phyloP scores from a whole-genome alignment of 2,797 vertebrate genomes.

The Caiman crocodilus region DNA sequence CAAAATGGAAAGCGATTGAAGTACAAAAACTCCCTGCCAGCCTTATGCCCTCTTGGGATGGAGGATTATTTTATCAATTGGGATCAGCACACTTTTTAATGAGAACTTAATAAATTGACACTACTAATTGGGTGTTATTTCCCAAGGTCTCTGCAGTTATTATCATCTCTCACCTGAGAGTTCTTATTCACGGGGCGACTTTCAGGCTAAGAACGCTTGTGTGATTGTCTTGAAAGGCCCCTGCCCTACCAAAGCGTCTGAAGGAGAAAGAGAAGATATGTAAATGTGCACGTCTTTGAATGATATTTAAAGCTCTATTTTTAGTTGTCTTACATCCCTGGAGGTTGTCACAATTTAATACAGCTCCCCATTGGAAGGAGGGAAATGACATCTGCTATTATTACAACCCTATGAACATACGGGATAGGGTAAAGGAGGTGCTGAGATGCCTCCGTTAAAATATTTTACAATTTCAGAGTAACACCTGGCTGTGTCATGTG shows the following conservation, averaged over 20 bases:
- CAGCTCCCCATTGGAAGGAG: constrained; percentile 66
- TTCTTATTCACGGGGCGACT: neutral
- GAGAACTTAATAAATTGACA: constrained; percentile 32
- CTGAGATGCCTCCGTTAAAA: too few relatives aligned
- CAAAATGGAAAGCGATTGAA: constrained; percentile 37
- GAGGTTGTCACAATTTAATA: constrained; percentile 69
- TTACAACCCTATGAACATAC: constrained; percentile 48
- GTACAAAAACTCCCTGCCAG: constrained; percentile 21
- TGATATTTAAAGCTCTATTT: constrained; percentile 79
- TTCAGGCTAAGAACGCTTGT: neutral
- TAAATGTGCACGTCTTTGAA: constrained; percentile 55
- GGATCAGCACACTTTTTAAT: neutral
- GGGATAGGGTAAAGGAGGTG: neutral
- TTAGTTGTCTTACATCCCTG: constrained; percentile 78
- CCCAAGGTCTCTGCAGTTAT: constrained; percentile 35
- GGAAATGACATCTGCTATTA: constrained; percentile 77
- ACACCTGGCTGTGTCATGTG: neutral
- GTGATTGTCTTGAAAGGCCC: neutral
- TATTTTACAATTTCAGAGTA: neutral
- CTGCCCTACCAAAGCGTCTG: neutral
- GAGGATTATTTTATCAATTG: neutral
- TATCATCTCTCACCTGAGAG: constrained; percentile 44
- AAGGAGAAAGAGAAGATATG: constrained; percentile 57
- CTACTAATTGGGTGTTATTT: neutral
- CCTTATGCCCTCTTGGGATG: neutral